phyloP scores from a whole-genome alignment of 2,888 invertebrate species.

The Spisula subtruncata region DNA sequence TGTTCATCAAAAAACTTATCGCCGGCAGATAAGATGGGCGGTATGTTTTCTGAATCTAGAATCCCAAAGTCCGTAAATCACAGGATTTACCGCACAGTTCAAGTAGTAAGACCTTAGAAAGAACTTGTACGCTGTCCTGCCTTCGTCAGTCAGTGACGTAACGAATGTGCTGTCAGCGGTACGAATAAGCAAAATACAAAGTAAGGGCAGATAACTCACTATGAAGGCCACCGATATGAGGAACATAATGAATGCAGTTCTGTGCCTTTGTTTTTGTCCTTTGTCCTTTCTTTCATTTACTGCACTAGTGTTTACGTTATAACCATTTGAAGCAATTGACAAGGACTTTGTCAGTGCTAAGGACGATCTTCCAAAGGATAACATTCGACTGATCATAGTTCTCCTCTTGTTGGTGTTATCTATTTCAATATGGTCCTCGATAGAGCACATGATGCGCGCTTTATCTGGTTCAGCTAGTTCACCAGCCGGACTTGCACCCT shows the following conservation, averaged over 20 bases:
- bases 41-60: slow-evolving; percentile 65
- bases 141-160: slow-evolving; percentile 51
- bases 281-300: neutral
- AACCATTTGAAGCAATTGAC: neutral
- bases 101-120: slow-evolving; percentile 73
- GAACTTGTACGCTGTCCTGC: slow-evolving; percentile 70
- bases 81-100: slow-evolving; percentile 77
- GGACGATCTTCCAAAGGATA: slow-evolving; percentile 42
- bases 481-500: neutral
- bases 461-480: slow-evolving; percentile 1
- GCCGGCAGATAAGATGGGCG: slow-evolving; percentile 26
- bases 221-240: slow-evolving; percentile 72
- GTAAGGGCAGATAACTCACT: slow-evolving; percentile 68
- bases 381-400: slow-evolving; percentile 39
- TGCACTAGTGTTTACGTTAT: slow-evolving; percentile 5
- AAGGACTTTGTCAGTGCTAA: slow-evolving; percentile 34
- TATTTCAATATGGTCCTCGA: slow-evolving; percentile 3
- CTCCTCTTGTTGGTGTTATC: slow-evolving; percentile 11
- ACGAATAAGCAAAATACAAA: slow-evolving; percentile 63
- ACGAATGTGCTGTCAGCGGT: slow-evolving; percentile 64
- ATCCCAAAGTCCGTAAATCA: slow-evolving; percentile 78
- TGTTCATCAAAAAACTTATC: too few species aligned
- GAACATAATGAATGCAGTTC: slow-evolving; percentile 76
- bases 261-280: slow-evolving; percentile 37
- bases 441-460: neutral